Percentiles rank a stretch among this genome's conserved stretches.
These are phyloP conservation scores for Leiothrix lutea DNA, from an alignment of 2,113 vertebrate species.

Conservation along the genomic window DNA sequence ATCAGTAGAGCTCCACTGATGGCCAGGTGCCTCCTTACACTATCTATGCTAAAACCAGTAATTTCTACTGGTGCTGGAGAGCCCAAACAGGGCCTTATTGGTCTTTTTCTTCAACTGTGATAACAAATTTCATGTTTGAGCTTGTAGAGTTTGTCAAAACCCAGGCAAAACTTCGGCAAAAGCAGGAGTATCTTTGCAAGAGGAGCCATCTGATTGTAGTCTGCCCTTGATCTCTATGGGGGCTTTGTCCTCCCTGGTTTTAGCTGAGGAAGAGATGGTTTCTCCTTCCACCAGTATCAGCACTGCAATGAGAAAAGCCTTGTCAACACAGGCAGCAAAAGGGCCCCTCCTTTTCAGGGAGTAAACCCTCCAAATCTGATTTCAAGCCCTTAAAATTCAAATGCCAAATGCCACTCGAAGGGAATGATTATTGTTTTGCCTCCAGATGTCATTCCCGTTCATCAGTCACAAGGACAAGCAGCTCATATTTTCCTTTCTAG, in stretches of 20 bases:
- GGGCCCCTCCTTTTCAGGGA: not conserved
- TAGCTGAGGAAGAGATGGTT: not conserved
- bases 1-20: not conserved
- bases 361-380: not conserved
- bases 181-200: not conserved
- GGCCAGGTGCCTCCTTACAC: not conserved
- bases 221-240: not conserved
- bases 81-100: not conserved
- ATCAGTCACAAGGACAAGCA: constrained; percentile 18
- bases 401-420: not conserved
- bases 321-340: not conserved
- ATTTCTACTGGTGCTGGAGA: not conserved
- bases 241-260: not conserved
- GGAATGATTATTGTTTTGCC: constrained; percentile 31
- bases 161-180: not conserved
- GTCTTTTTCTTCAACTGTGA: not conserved
- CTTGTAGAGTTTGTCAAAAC: not conserved
- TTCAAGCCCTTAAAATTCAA: not conserved
- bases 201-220: not conserved
- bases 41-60: not conserved
- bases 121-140: not conserved
- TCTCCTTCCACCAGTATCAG: not conserved
- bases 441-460: not conserved
- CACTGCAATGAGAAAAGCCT: not conserved
- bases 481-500: not conserved